These are phyloP conservation scores for Chrysina gloriosa DNA, from an alignment of 2,888 invertebrate species.

Conservation along the genomic window DNA sequence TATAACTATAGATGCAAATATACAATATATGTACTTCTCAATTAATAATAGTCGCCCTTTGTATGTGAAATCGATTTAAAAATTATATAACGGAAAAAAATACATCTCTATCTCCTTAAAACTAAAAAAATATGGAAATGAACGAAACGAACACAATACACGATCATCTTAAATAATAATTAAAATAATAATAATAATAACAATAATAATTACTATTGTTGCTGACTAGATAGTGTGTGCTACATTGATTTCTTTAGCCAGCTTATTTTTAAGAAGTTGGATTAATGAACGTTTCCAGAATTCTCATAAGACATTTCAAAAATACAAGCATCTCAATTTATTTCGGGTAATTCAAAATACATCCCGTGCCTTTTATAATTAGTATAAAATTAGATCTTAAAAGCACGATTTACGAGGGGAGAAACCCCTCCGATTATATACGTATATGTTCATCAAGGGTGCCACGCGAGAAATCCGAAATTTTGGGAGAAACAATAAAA, in stretches of 20 bases:
- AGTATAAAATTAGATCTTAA: too few species aligned
- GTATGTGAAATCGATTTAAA: conserved; percentile 10
- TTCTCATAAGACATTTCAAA: neutral
- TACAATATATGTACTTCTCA: conserved; percentile 42
- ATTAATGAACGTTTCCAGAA: conserved; percentile 46
- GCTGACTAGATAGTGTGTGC: conserved; percentile 61
- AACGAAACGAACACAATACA: conserved; percentile 41
- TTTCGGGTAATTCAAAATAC: conserved; percentile 13
- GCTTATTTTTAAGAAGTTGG: conserved; percentile 51
- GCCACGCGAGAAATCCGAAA: too few species aligned
- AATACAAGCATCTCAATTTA: conserved; percentile 5
- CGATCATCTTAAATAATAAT: conserved; percentile 7
- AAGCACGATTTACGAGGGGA: too few species aligned
- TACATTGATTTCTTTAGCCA: conserved; percentile 60
- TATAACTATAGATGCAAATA: conserved; percentile 46
- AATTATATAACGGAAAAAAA: conserved; percentile 8
- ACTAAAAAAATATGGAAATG: conserved; percentile 48
- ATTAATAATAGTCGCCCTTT: conserved; percentile 22
- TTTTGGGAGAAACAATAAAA: too few species aligned
- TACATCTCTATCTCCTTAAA: conserved; percentile 32
- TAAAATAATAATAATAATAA: conserved; percentile 13
- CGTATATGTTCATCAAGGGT: too few species aligned
- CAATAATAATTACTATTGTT: conserved; percentile 48
- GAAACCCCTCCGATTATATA: too few species aligned
- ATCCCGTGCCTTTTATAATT: too few species aligned